Conservation (phyloP, 1,140 invertebrate species). For the Phortica variegata region DNA sequence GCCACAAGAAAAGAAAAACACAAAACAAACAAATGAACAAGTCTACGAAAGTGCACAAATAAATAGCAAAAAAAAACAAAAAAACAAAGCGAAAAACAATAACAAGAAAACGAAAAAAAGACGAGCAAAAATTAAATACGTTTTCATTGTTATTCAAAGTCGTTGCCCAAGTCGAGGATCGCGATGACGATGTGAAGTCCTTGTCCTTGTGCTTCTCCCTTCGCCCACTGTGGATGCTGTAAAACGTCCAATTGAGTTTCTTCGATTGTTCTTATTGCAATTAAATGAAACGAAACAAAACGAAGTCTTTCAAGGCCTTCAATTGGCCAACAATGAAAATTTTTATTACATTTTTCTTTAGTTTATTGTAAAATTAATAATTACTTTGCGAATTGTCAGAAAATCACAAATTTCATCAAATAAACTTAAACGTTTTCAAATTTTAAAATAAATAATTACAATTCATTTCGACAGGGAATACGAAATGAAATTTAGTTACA, state of each 20-base stretch:
- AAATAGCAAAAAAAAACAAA: background rate
- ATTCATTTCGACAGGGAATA: too few species aligned
- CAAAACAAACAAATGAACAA: constrained; percentile 51
- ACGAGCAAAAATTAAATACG: background rate
- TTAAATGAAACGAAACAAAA: background rate
- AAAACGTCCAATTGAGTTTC: constrained; percentile 44
- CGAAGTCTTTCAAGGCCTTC: constrained; percentile 1
- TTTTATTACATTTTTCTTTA: constrained; percentile 9
- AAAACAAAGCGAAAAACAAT: background rate
- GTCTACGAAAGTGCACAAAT: constrained; percentile 18
- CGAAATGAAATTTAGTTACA: too few species aligned
- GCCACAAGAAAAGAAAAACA: constrained; percentile 40
- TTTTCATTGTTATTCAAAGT: too few species aligned
- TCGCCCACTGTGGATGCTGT: too few species aligned
- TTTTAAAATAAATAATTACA: too few species aligned
- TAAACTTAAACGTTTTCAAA: too few species aligned
- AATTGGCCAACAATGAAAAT: background rate
- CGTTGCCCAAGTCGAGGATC: too few species aligned
- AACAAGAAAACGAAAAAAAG: constrained; percentile 1
- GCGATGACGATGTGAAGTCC: too few species aligned
- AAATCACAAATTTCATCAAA: constrained; percentile 1
- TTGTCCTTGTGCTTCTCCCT: too few species aligned
- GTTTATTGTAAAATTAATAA: constrained; percentile 12
- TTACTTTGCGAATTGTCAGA: constrained; percentile 5
- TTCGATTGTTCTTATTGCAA: constrained; percentile 34